Percentiles rank a stretch among this genome's conserved stretches.
phyloP scores from a whole-genome alignment of 1,140 invertebrate genomes.

The Sipha flava region DNA sequence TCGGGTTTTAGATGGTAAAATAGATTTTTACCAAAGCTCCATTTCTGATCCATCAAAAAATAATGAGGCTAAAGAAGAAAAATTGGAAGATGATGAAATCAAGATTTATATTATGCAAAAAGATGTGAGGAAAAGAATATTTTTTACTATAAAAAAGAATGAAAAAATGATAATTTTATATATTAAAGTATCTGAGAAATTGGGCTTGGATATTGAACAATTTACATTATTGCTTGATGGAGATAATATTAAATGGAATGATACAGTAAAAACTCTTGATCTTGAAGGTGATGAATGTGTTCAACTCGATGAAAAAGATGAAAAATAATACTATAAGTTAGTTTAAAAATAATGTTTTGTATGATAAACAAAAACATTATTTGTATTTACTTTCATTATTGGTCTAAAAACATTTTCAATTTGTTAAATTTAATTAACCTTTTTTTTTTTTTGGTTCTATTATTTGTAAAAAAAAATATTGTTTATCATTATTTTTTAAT shows the following conservation, averaged over 20 bases:
- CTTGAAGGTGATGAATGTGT: conserved; percentile 22
- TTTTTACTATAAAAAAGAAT: conserved; percentile 4
- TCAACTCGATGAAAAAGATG: background rate
- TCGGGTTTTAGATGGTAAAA: conserved; percentile 8
- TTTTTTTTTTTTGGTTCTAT: no score
- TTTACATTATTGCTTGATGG: conserved; percentile 12
- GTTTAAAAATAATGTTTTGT: no score
- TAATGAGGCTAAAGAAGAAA: background rate
- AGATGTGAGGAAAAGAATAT: background rate
- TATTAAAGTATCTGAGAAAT: background rate
- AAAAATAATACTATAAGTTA: background rate
- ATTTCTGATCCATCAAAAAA: background rate
- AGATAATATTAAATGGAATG: background rate
- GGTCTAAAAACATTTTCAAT: no score
- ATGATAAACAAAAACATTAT: no score
- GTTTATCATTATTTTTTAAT: no score
- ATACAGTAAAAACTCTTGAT: conserved; percentile 8
- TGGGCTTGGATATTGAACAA: background rate
- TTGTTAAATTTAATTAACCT: no score
- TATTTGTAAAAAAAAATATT: no score
- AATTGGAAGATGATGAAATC: background rate
- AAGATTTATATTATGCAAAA: background rate
- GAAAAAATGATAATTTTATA: conserved; percentile 3
- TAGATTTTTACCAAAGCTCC: background rate
- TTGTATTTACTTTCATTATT: no score